Evolutionary conservation across 92 coral and sea anemone genomes (phyloP), one percentile per base, ranked within the genome.

Genomic region (Epizoanthus fatuus): DNA sequence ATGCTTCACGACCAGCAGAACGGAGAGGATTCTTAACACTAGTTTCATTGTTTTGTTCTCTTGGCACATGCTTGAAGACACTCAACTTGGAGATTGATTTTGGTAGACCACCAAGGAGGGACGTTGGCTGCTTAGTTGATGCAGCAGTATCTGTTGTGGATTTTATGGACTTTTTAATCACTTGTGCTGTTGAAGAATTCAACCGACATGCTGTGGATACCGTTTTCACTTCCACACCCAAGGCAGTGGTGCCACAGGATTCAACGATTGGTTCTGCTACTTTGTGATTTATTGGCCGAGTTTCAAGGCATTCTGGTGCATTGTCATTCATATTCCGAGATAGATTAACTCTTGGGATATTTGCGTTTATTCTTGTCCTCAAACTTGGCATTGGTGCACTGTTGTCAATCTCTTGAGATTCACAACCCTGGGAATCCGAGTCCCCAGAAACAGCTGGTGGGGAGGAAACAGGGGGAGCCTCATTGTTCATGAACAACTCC

Each of bases 41-140:
- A 55, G 29, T 76, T 37, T 38, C 2, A 42, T 9, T 39, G 40
- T 3, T 60, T 42, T 77, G 56, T 4, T 86, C 85, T 52, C 55
- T 69, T 32, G 80, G 51, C 22, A 22, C 56, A 58, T 78, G 91
- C 42, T 83, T 79, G 72, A 94, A 94, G 11, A 80, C 88, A 63
- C 78, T 83, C 3, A 94, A 71, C 57, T 91, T 92, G 2, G 81
- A 40, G 63, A 83, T 54, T 4, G 93, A 78, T 40, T 75, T 58
- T 75, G 47, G 52, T 2, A 86, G 62, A 81, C 82, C 75, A 59
- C 68, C 12, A 9, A 16, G 14, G 5, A 55, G 52, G 40, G 52
- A 42, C 58, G 56, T 59, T 22, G 70, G 12, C 17, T 17, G 10
- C 39, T 58, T 39, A n/a, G 6, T 17, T 39, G 39, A 39, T 35